Conservation (phyloP, 2,888 invertebrate genomes). For the Oscheius sp. region DNA sequence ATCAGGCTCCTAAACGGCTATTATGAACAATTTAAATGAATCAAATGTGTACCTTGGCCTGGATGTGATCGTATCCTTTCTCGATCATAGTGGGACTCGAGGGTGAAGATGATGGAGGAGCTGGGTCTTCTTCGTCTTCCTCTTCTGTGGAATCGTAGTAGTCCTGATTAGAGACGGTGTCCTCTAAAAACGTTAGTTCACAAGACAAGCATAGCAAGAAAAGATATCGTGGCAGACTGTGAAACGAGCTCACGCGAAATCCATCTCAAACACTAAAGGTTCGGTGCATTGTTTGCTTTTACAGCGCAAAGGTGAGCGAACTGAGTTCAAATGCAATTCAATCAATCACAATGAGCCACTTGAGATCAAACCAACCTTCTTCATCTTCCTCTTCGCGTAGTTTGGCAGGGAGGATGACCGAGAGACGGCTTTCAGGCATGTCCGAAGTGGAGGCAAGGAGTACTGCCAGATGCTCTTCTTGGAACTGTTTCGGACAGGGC, state of each 20-base stretch:
- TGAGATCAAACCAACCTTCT: constrained; percentile 9
- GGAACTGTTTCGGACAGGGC: constrained; percentile 9
- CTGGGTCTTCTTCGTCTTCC: constrained; percentile 23
- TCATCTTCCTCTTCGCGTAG: neutral
- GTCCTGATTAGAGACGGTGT: constrained; percentile 24
- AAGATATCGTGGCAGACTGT: neutral
- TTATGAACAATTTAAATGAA: neutral
- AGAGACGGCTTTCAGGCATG: neutral
- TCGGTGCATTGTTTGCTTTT: constrained; percentile 19
- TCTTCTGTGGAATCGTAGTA: constrained; percentile 34
- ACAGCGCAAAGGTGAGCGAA: constrained; percentile 33
- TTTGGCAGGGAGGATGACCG: neutral
- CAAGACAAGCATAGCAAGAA: neutral
- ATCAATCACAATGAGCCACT: neutral
- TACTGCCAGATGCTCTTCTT: constrained; percentile 18
- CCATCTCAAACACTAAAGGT: constrained; percentile 31
- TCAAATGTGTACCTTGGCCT: constrained; percentile 12
- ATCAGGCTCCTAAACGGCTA: constrained; percentile 74
- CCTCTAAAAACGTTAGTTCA: constrained; percentile 1
- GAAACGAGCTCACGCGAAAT: constrained; percentile 28
- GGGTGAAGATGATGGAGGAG: neutral
- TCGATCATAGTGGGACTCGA: neutral
- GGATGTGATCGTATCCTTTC: constrained; percentile 24
- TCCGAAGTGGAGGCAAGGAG: too few relatives aligned
- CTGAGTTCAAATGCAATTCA: constrained; percentile 16